Percentiles rank a stretch among this genome's conserved stretches.
Evolutionary conservation across 2,888 invertebrate species (phyloP).

Genomic region (Rhamnusium bicolor): DNA sequence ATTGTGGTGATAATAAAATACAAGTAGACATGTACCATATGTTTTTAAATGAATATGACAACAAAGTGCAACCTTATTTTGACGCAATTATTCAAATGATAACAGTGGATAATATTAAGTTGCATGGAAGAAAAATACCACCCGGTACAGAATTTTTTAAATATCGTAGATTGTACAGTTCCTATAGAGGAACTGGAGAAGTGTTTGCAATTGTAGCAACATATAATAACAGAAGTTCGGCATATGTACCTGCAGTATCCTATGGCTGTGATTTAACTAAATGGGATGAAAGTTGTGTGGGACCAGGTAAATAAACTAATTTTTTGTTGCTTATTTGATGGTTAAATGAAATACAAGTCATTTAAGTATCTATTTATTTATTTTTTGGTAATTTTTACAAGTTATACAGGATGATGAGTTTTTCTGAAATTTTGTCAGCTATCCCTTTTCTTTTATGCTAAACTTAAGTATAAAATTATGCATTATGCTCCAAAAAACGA

Average conservation of each 20-base stretch:
- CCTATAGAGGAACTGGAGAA: conserved; percentile 77
- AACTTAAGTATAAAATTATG: too few relatives aligned
- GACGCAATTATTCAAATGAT: conserved; percentile 76
- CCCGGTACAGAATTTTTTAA: conserved; percentile 41
- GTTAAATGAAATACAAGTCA: not conserved
- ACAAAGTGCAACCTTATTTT: conserved; percentile 75
- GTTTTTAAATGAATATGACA: conserved; percentile 76
- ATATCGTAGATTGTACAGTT: conserved; percentile 72
- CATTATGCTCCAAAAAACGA: too few relatives aligned
- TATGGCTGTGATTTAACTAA: conserved; percentile 77
- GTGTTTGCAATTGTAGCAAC: conserved; percentile 76
- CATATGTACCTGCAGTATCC: conserved; percentile 80
- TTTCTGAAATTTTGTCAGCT: too few relatives aligned
- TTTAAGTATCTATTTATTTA: too few relatives aligned
- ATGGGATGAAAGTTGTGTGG: conserved; percentile 72
- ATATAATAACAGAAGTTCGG: conserved; percentile 71
- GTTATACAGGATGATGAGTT: too few relatives aligned
- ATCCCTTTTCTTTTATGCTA: too few relatives aligned
- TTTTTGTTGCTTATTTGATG: not conserved
- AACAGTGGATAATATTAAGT: conserved; percentile 73
- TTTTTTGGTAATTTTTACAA: too few relatives aligned
- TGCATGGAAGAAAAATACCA: conserved; percentile 74
- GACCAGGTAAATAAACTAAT: conserved; percentile 72
- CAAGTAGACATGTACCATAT: conserved; percentile 76
- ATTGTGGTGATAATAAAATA: conserved; percentile 68